Evolutionary conservation across 2,113 vertebrate species (phyloP).

Genomic region (Aix galericulata): DNA sequence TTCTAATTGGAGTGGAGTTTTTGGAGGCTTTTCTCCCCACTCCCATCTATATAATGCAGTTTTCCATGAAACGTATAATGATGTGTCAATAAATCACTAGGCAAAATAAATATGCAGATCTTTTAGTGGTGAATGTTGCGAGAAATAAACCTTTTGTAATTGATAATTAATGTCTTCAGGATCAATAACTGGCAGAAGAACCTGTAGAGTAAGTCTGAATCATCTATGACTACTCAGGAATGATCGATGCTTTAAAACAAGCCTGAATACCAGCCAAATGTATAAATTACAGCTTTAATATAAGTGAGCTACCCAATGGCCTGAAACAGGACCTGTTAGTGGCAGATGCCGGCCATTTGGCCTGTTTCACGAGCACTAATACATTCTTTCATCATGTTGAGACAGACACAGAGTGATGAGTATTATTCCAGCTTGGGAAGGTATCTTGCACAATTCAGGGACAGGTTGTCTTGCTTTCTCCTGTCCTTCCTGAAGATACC

Average conservation of each 20-base stretch:
- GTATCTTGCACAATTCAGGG: background rate
- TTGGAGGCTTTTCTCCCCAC: constrained; percentile 56
- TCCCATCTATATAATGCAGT: constrained; percentile 59
- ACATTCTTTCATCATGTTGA: background rate
- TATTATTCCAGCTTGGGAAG: background rate
- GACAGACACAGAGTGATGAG: background rate
- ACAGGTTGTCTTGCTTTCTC: background rate
- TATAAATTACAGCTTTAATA: constrained; percentile 70
- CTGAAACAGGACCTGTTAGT: background rate
- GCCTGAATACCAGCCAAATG: constrained; percentile 57
- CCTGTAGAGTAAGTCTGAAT: constrained; percentile 64
- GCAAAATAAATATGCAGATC: constrained; percentile 76
- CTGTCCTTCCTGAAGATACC: background rate
- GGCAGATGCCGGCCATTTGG: background rate
- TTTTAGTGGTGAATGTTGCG: constrained; percentile 62
- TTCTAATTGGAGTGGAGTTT: constrained; percentile 72
- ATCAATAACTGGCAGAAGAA: constrained; percentile 79
- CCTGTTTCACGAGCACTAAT: background rate
- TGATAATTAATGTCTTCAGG: constrained; percentile 80
- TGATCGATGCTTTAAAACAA: constrained; percentile 72
- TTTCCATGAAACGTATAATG: constrained; percentile 72
- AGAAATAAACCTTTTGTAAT: constrained; percentile 81
- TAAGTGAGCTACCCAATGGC: background rate
- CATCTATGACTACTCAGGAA: constrained; percentile 66
- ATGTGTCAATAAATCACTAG: constrained; percentile 75